Evolutionary conservation across 2,888 invertebrate genomes (phyloP), one percentile per base, ranked within the genome.

Genomic region (Agelastica alni): DNA sequence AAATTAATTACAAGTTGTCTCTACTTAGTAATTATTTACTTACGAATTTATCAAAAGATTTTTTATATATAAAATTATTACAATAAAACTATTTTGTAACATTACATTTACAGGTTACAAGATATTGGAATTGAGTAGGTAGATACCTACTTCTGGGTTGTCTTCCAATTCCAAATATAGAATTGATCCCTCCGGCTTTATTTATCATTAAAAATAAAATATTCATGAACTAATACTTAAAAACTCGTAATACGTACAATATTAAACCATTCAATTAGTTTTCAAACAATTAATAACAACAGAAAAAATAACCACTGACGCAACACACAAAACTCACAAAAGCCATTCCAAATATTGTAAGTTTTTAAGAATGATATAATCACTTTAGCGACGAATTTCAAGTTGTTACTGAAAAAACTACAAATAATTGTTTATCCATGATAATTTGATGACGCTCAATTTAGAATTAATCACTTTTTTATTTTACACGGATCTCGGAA

Each of bases 301-400:
- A 20, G 28, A 48, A 49, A 18, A 32, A 32, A 42, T 49, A 49
- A 42, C 41, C 49, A 49, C 49, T 49, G 49, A 49, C 49, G 49
- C 42, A 49, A 37, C 32, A 37, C 31, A 39, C 22, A 49, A 41
- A 12, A 42, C 14, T 41, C 22, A 31, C 49, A 22, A 49, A n/a
- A 49, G 16, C 31, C 31, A 49, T 39, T 20, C 22, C 22, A 12
- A 36, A 28, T 18, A 12, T 31, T 31, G 42, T 14, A 20, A n/a
- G 18, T 48, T 28, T 17, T 12, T 9, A 14, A 41, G 32, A 16
- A 13, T 32, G 31, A 20, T 41, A 4, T 17, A 13, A 16, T 3
- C 31, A 42, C 41, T 13, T 41, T 14, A 32, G 32, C 28, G 17
- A 37, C 22, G 5, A 30, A 30, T 16, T 32, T 7, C 3, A 39